These are phyloP conservation scores for Tychaedon coryphoeus DNA, from an alignment of 2,113 vertebrate genomes.

Conservation along the genomic window DNA sequence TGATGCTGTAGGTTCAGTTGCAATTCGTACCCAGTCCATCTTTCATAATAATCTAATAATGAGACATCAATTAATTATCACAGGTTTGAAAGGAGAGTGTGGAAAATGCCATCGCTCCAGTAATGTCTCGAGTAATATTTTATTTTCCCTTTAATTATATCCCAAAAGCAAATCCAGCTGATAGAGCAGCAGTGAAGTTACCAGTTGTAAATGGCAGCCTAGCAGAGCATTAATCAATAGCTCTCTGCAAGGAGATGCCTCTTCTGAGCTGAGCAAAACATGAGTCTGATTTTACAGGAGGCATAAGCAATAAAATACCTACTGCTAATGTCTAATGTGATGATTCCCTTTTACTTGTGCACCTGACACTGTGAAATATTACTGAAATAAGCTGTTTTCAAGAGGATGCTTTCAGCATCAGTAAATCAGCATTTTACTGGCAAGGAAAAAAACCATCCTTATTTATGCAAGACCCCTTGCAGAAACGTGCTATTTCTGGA, in stretches of 20 bases:
- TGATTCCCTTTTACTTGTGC: constrained; percentile 42
- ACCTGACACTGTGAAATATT: constrained; percentile 56
- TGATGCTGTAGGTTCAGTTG: constrained; percentile 7
- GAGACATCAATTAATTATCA: constrained; percentile 26
- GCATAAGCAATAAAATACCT: constrained; percentile 36
- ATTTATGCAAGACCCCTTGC: background rate
- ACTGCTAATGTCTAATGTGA: constrained; percentile 23
- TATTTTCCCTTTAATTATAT: constrained; percentile 41
- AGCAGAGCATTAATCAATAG: constrained; percentile 28
- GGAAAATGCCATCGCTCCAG: background rate
- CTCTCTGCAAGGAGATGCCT: background rate
- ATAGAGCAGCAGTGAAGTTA: background rate
- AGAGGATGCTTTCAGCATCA: background rate
- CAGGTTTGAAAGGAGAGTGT: background rate
- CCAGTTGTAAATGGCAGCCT: background rate
- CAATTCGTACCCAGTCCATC: background rate
- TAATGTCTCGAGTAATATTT: background rate
- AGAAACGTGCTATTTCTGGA: background rate
- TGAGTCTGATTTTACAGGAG: constrained; percentile 19
- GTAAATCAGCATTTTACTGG: constrained; percentile 3
- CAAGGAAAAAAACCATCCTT: background rate
- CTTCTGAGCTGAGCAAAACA: constrained; percentile 1
- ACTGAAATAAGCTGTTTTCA: constrained; percentile 37
- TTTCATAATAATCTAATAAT: constrained; percentile 47
- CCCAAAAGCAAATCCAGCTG: background rate